Evolutionary conservation across 2,113 vertebrate genomes (phyloP).

Genomic region (Dipodomys merriami): DNA sequence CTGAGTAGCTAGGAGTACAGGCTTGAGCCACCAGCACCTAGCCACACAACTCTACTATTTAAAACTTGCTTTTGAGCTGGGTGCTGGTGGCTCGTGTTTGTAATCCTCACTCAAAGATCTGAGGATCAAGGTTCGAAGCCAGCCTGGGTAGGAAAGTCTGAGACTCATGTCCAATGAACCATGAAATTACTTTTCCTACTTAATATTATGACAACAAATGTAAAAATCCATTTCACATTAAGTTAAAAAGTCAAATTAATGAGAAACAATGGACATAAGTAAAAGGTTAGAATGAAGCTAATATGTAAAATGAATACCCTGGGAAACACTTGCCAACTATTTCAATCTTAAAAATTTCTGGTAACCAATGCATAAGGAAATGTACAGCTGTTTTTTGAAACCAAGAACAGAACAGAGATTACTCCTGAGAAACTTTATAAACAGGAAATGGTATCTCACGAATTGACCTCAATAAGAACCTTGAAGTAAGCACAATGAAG

Average conservation of each 20-base stretch:
- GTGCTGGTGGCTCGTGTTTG: too few species aligned
- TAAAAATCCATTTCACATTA: conserved; percentile 6
- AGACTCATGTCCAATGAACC: too few species aligned
- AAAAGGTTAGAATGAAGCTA: background rate
- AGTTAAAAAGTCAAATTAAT: background rate
- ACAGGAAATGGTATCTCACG: background rate
- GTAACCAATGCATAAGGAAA: background rate
- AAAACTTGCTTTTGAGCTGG: too few species aligned
- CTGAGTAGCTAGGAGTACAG: too few species aligned
- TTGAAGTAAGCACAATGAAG: conserved; percentile 18
- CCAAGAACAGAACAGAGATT: background rate
- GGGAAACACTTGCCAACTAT: background rate
- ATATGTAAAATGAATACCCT: conserved; percentile 10
- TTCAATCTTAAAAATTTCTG: background rate
- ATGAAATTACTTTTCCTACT: conserved; percentile 52
- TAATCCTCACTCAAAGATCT: too few species aligned
- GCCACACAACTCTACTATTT: too few species aligned
- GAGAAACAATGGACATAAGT: conserved; percentile 19
- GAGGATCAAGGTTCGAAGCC: too few species aligned
- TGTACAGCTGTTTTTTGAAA: background rate
- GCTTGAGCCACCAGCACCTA: too few species aligned
- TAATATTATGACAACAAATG: conserved; percentile 45
- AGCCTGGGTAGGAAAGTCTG: too few species aligned
- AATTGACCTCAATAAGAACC: background rate
- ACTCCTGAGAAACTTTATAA: conserved; percentile 10